Conservation (phyloP, 2,113 vertebrate genomes). For the Andinoacara biseriatus region DNA sequence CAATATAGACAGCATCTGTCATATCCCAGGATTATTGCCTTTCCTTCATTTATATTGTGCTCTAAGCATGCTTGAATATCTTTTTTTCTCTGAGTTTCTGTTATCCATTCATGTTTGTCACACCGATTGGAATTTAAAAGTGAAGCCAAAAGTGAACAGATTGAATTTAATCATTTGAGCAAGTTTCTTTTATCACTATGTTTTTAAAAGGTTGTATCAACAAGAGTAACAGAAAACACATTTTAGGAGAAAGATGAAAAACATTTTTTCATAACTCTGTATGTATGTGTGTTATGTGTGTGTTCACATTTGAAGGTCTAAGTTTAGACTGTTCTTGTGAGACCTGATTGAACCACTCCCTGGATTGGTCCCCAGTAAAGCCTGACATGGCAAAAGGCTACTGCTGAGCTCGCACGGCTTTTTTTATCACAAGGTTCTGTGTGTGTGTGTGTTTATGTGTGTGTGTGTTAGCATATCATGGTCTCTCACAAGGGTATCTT, state of each 20-base stretch:
- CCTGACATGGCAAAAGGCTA: conserved; percentile 68
- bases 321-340: conserved; percentile 56
- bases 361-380: conserved; percentile 67
- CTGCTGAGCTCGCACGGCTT: conserved; percentile 71
- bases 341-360: conserved; percentile 63
- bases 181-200: not conserved
- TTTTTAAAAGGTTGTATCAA: not conserved
- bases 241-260: not conserved
- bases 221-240: not conserved
- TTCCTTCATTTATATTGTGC: not conserved
- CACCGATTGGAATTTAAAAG: not conserved
- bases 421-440: conserved; percentile 30
- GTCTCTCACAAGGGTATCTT: not conserved
- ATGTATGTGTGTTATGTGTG: not conserved
- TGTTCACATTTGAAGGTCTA: conserved; percentile 15
- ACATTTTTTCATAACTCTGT: not conserved
- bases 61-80: not conserved
- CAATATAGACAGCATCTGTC: not conserved
- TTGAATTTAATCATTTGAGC: not conserved
- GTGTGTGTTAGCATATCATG: not conserved
- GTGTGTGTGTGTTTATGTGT: not conserved
- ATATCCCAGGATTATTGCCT: not conserved
- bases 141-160: not conserved
- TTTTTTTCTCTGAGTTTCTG: not conserved
- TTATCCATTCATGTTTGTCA: not conserved